These are phyloP conservation scores for Entosphenus tridentatus DNA, from an alignment of 2,113 vertebrate genomes.

Conservation along the genomic window DNA sequence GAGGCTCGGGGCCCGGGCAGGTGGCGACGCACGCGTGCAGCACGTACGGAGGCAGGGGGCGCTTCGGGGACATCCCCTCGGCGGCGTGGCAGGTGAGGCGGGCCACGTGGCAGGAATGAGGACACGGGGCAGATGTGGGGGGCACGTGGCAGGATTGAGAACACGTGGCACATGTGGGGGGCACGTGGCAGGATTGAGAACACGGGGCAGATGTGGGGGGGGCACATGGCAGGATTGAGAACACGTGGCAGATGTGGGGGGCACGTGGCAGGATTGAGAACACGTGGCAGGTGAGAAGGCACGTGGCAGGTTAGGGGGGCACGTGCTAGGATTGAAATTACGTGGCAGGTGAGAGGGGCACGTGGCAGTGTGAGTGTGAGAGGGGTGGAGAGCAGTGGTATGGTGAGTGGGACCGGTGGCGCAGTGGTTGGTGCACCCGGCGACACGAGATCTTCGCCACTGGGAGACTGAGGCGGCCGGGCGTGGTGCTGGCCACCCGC, in stretches of 20 bases:
- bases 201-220: not conserved
- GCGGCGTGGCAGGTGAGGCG: slow-evolving; percentile 61
- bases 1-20: too few relatives aligned
- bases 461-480: too few relatives aligned
- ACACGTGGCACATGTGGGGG: not conserved
- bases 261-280: slow-evolving; percentile 30
- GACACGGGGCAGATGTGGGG: not conserved
- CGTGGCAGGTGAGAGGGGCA: not conserved
- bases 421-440: too few relatives aligned
- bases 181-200: not conserved
- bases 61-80: slow-evolving; percentile 50
- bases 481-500: too few relatives aligned
- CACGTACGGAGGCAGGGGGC: slow-evolving; percentile 38
- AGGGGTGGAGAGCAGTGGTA: not conserved
- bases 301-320: too few relatives aligned
- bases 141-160: slow-evolving; percentile 30
- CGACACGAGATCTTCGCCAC: too few relatives aligned
- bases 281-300: not conserved
- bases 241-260: not conserved
- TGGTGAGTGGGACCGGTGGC: too few relatives aligned
- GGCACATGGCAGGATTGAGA: not conserved
- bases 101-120: not conserved
- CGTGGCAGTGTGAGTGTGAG: not conserved
- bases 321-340: too few relatives aligned
- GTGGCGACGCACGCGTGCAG: slow-evolving; percentile 37